A percentile compares a stretch with the other conserved stretches of the same genome.
Conservation (phyloP, 2,888 invertebrate genomes). For the Harpalus rubripes region DNA sequence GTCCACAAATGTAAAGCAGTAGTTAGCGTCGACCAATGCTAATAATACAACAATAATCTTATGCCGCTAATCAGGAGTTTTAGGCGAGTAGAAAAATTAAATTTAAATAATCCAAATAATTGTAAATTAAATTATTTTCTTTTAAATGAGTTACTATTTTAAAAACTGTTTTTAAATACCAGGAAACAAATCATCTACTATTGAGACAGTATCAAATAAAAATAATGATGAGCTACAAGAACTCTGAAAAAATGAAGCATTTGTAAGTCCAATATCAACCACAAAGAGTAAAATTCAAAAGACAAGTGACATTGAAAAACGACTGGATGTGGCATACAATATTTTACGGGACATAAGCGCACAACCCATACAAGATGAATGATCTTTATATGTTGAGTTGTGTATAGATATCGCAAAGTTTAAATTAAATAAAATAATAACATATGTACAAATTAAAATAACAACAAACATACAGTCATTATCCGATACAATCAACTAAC, state of each 20-base stretch:
- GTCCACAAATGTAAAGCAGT: conserved; percentile 69
- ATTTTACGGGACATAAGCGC: conserved; percentile 21
- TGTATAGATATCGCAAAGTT: conserved; percentile 62
- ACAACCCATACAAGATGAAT: conserved; percentile 46
- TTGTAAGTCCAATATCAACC: conserved; percentile 41
- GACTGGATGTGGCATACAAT: conserved; percentile 40
- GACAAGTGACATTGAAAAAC: conserved; percentile 25
- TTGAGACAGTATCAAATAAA: neutral
- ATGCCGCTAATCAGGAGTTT: conserved; percentile 68
- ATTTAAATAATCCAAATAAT: conserved; percentile 28
- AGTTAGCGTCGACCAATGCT: conserved; percentile 70
- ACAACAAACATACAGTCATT: conserved; percentile 60
- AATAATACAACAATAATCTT: conserved; percentile 69
- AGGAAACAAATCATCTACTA: neutral
- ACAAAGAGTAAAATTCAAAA: conserved; percentile 18
- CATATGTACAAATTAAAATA: conserved; percentile 47
- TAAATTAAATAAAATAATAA: conserved; percentile 66
- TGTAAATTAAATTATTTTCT: neutral
- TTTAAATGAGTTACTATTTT: neutral
- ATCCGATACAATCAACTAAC: no score
- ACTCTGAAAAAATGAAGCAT: conserved; percentile 28
- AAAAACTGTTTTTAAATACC: neutral
- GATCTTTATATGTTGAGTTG: conserved; percentile 62
- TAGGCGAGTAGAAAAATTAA: conserved; percentile 68
- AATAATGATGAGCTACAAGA: conserved; percentile 52